Conservation (phyloP, 2,113 vertebrate genomes). For the Protobothrops mucrosquamatus region DNA sequence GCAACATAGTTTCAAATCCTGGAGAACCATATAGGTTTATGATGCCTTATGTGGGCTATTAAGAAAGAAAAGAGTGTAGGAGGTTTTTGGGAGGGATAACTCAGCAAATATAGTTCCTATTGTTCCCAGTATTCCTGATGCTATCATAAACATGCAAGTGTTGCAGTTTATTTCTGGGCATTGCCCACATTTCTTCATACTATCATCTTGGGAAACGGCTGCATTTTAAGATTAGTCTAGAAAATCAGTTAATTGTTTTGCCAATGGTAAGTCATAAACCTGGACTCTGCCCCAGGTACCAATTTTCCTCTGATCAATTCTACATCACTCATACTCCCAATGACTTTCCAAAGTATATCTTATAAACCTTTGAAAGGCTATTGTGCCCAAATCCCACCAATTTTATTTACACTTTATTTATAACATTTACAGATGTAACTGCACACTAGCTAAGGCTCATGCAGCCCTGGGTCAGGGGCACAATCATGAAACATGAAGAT, state of each 20-base stretch:
- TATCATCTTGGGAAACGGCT: not conserved
- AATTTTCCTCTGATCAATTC: not conserved
- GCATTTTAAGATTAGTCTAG: not conserved
- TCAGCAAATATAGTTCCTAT: not conserved
- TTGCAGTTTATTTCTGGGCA: not conserved
- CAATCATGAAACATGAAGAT: not conserved
- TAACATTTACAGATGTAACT: not conserved
- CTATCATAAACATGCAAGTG: not conserved
- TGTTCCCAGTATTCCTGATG: not conserved
- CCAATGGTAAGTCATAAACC: not conserved
- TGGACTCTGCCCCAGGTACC: not conserved
- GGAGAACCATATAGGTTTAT: not conserved
- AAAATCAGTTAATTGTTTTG: not conserved
- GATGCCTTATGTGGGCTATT: not conserved
- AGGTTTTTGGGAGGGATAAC: not conserved
- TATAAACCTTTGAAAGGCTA: not conserved
- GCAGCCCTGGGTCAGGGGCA: not conserved
- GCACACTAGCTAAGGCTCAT: not conserved
- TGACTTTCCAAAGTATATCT: not conserved
- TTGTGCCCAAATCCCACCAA: not conserved
- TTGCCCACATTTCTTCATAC: not conserved
- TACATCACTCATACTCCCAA: not conserved
- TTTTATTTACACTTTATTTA: not conserved
- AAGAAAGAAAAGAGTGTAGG: not conserved
- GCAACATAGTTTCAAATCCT: not conserved